phyloP scores from a whole-genome alignment of 1,140 invertebrate species.

The Drosophila sp. region DNA sequence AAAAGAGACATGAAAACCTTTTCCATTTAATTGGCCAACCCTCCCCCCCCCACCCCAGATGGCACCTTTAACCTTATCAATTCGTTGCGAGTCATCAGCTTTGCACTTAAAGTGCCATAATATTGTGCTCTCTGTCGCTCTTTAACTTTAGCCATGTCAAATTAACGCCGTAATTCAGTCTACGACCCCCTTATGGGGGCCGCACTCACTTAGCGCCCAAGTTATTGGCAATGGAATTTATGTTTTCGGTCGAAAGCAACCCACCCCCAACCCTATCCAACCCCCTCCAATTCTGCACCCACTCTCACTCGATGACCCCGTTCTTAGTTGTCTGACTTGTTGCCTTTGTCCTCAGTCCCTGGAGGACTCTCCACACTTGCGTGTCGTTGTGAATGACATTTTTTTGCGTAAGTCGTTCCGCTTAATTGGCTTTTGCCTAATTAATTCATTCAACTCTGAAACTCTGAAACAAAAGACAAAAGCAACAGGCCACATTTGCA shows the following conservation, averaged over 20 bases:
- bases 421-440: slow-evolving; percentile 80
- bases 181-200: slow-evolving; percentile 43
- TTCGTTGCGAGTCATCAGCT: slow-evolving; percentile 53
- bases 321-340: slow-evolving; percentile 2
- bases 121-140: background rate
- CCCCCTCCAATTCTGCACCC: background rate
- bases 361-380: slow-evolving; percentile 39
- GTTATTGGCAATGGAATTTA: slow-evolving; percentile 59
- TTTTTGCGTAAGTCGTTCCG: slow-evolving; percentile 66
- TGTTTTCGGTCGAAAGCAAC: slow-evolving; percentile 26
- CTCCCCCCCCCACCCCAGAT: too few relatives aligned
- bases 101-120: slow-evolving; percentile 43
- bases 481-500: slow-evolving; percentile 51
- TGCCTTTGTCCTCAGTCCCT: slow-evolving; percentile 26
- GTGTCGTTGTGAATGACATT: slow-evolving; percentile 54
- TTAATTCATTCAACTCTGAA: slow-evolving; percentile 64
- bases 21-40: slow-evolving; percentile 67
- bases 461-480: slow-evolving; percentile 26
- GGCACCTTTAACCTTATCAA: slow-evolving; percentile 16
- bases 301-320: background rate
- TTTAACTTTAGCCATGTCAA: slow-evolving; percentile 39
- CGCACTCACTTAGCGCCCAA: slow-evolving; percentile 58
- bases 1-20: slow-evolving; percentile 60
- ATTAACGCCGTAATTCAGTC: slow-evolving; percentile 63
- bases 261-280: too few relatives aligned